Percentiles rank a stretch among this genome's conserved stretches.
Conservation (phyloP, 2,888 invertebrate genomes). For the Drosophila formosana region DNA sequence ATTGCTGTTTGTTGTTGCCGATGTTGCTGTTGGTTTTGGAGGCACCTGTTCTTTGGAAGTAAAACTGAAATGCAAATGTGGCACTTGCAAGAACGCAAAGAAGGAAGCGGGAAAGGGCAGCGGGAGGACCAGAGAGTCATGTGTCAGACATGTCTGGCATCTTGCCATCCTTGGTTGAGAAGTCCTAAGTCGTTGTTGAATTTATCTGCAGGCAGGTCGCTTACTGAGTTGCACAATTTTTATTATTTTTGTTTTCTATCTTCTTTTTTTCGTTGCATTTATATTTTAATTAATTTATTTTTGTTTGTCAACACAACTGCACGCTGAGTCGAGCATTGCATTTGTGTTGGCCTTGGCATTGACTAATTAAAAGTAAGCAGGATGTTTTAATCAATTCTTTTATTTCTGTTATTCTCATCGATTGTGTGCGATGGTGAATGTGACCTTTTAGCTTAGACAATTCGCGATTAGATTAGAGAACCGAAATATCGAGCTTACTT, state of each 20-base stretch:
- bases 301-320: conserved; percentile 38
- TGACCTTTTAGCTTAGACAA: conserved; percentile 28
- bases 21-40: conserved; percentile 2
- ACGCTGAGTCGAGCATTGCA: conserved; percentile 2
- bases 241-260: conserved; percentile 2
- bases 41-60: conserved; percentile 31
- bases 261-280: conserved; percentile 1
- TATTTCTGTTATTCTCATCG: conserved; percentile 27
- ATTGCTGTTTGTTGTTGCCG: conserved; percentile 3
- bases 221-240: conserved; percentile 3
- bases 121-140: conserved; percentile 8
- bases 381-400: conserved; percentile 7
- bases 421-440: conserved; percentile 30
- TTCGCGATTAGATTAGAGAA: conserved; percentile 3
- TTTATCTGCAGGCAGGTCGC: conserved; percentile 14
- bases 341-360: conserved; percentile 45
- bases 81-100: conserved; percentile 16
- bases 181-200: conserved; percentile 14
- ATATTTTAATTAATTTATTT: neutral
- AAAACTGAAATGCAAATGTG: conserved; percentile 46
- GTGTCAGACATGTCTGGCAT: conserved; percentile 58
- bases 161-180: conserved; percentile 26
- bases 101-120: neutral
- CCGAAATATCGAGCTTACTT: neutral
- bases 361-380: conserved; percentile 58